Base-by-base conservation (phyloP, 1,140 invertebrate genomes). In the Bombus terrestris region DNA sequence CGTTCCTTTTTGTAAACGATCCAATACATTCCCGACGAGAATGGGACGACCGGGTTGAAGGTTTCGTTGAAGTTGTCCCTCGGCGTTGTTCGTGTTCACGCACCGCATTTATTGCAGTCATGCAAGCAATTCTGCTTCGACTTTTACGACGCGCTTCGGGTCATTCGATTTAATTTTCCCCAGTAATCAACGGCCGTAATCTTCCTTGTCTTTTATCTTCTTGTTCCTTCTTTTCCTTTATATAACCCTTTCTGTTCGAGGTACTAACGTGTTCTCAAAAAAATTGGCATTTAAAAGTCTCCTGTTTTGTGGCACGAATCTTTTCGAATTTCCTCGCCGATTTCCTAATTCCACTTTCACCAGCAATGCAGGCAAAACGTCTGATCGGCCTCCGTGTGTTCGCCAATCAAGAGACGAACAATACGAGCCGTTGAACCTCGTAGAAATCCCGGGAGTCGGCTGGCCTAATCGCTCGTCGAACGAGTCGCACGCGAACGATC, bases 401-500 rank as follows among this genome's bases (percentile, higher is more conserved):
- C 47, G 47, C 35, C 22, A 41, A 71, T 81, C 47, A 79, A 68
- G 35, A 57, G 47, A 41, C 37, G 68, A 74, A 73, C 69, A 73
- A 81, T 73, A 47, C 10, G 12, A 35, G 25, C 15, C 68, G 13
- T 59, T 43, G 80, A 78, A 73, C 68, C 35, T 5, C 25, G 43
- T 28, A 32, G 79, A 71, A 81, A 57, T 81, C 47, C 15, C 39
- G 13, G n/a, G 39, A 12, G 41, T 10, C 37, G 35, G 18, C 5
- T 10, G 25, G 39, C 69, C 59, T 83, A 77, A 77, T 83, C 81
- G 73, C 37, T n/a, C 8, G 41, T 83, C 32, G 73, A 83, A 53
- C 71, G 64, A 39, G 66, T 22, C 64, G 39, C 81, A 47, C 43
- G 62, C 47, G 59, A 59, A 43, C 37, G 35, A 47, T 43, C 59